phyloP scores from a whole-genome alignment of 2,113 vertebrate species.

The Marcusenius ussheri region DNA sequence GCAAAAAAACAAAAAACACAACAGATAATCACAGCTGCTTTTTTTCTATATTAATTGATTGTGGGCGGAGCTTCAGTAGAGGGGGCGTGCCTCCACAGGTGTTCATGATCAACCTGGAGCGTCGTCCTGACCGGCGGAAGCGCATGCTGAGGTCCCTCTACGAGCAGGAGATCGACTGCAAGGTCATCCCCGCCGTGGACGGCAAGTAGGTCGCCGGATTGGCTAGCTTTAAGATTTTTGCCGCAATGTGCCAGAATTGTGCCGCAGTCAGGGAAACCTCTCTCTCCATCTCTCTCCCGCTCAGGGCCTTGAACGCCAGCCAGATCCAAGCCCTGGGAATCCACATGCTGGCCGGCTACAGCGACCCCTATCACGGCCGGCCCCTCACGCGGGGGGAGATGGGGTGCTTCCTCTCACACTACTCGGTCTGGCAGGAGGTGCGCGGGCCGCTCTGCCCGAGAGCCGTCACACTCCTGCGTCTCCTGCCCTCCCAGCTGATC shows the following conservation, averaged over 20 bases:
- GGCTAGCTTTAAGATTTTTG: not conserved
- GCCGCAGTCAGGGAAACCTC: not conserved
- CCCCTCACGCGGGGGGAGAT: constrained; percentile 83
- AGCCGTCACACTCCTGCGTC: too few species aligned
- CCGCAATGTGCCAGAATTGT: not conserved
- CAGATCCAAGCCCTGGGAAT: constrained; percentile 72
- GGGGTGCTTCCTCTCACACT: constrained; percentile 89
- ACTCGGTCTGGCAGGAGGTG: constrained; percentile 84
- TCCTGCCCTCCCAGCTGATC: not conserved
- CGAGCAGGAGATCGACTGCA: constrained; percentile 68
- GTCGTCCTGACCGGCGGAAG: constrained; percentile 63
- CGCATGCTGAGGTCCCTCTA: constrained; percentile 70
- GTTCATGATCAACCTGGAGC: constrained; percentile 82
- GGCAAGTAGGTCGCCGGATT: constrained; percentile 68
- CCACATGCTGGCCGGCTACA: constrained; percentile 84
- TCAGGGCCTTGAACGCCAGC: constrained; percentile 77
- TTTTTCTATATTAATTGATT: not conserved
- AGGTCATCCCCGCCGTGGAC: constrained; percentile 73
- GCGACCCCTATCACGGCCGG: constrained; percentile 80
- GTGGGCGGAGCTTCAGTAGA: not conserved
- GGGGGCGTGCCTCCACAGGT: constrained; percentile 53
- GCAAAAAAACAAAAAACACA: constrained; percentile 29
- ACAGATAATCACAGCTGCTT: not conserved
- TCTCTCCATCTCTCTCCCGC: not conserved
- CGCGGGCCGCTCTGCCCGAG: not conserved